Conservation (phyloP, 2,888 invertebrate genomes). For the Crepidodera aurea region DNA sequence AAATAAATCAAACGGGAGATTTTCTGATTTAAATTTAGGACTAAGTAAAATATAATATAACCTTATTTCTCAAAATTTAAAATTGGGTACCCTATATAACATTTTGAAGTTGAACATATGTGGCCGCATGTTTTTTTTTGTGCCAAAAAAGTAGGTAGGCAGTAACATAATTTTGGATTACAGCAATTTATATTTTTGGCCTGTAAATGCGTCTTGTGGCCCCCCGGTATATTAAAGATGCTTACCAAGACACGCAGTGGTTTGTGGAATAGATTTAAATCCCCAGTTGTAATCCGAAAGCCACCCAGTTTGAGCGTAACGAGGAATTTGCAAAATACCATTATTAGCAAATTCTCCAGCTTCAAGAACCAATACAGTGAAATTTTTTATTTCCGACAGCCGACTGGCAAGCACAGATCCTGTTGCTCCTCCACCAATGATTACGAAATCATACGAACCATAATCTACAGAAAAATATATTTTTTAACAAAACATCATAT, state of each 20-base stretch:
- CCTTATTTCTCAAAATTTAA: no score
- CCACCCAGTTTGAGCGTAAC: background rate
- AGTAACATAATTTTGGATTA: no score
- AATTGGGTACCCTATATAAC: no score
- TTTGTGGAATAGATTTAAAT: slow-evolving; percentile 37
- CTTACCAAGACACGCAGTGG: slow-evolving; percentile 38
- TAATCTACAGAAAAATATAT: slow-evolving; percentile 69
- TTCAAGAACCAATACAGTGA: background rate
- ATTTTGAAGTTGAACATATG: background rate
- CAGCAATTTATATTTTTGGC: no score
- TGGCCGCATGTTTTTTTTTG: no score
- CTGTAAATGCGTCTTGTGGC: no score
- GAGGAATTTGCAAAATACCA: slow-evolving; percentile 38
- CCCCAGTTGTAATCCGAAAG: slow-evolving; percentile 37
- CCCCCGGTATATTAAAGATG: background rate
- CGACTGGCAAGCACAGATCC: background rate
- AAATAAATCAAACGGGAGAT: no score
- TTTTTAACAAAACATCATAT: no score
- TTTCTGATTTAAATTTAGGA: no score
- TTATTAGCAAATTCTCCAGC: slow-evolving; percentile 26
- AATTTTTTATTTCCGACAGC: background rate
- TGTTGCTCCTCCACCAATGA: background rate
- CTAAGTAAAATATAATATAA: no score
- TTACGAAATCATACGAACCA: slow-evolving; percentile 66
- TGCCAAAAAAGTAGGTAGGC: background rate